Percentiles rank a stretch among this genome's conserved stretches.
Conservation (phyloP, 2,113 vertebrate genomes). For the Laticauda colubrina region DNA sequence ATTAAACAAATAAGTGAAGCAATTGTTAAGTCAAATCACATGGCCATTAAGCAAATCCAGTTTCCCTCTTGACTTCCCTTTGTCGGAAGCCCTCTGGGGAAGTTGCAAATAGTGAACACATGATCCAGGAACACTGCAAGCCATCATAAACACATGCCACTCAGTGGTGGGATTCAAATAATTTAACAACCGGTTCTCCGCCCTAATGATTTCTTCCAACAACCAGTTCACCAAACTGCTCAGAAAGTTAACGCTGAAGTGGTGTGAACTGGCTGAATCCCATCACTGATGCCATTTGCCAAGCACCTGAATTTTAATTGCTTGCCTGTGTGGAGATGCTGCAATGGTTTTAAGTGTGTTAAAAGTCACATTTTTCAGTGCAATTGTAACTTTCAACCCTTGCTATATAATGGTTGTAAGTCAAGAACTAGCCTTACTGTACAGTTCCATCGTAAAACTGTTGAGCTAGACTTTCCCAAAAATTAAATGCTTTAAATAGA, state of each 20-base stretch:
- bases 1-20: too few relatives aligned
- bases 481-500: not conserved
- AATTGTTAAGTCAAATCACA: not conserved
- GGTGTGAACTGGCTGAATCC: too few relatives aligned
- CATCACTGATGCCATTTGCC: not conserved
- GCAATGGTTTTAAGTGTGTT: not conserved
- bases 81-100: not conserved
- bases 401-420: not conserved
- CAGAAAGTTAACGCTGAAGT: too few relatives aligned
- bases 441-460: not conserved
- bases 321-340: not conserved
- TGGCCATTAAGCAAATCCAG: too few relatives aligned
- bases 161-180: too few relatives aligned
- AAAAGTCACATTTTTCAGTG: not conserved
- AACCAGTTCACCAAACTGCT: too few relatives aligned
- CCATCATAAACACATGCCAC: not conserved
- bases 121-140: not conserved
- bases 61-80: not conserved
- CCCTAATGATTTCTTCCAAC: too few relatives aligned
- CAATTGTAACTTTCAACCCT: not conserved
- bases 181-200: too few relatives aligned
- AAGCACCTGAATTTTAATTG: not conserved
- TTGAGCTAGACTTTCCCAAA: not conserved
- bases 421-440: not conserved
- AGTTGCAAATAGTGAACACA: not conserved